Conservation (phyloP, 2,888 invertebrate genomes). For the Pseudococcus longispinus region DNA sequence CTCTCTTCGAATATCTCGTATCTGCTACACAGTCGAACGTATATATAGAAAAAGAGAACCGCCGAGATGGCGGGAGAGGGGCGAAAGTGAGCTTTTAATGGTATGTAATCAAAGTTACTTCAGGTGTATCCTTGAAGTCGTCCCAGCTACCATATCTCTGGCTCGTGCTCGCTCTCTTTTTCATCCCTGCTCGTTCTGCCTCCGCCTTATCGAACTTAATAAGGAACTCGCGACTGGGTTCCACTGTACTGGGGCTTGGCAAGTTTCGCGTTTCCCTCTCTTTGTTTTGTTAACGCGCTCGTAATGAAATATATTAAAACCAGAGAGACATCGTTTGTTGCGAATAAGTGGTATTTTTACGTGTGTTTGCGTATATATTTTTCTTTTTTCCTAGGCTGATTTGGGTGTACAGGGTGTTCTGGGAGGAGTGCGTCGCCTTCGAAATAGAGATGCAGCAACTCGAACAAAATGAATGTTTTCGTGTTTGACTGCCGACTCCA, state of each 20-base stretch:
- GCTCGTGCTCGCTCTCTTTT: background rate
- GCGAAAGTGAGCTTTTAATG: background rate
- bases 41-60: background rate
- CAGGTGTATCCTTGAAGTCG: background rate
- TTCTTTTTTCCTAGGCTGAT: too few relatives aligned
- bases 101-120: conserved; percentile 6
- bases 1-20: background rate
- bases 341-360: background rate
- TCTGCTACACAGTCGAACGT: background rate
- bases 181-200: background rate
- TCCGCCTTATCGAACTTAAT: background rate
- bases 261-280: background rate
- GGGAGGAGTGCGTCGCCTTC: too few relatives aligned
- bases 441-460: too few relatives aligned
- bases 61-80: background rate
- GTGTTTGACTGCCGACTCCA: too few relatives aligned
- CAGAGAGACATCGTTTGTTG: background rate
- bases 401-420: too few relatives aligned
- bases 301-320: conserved; percentile 8
- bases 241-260: background rate
- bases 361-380: background rate
- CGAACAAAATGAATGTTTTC: too few relatives aligned
- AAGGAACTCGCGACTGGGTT: background rate
- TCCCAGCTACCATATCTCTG: background rate
- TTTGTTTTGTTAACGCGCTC: background rate